These are phyloP conservation scores for Emydocephalus ijimae DNA, from an alignment of 2,113 vertebrate genomes.

Conservation along the genomic window DNA sequence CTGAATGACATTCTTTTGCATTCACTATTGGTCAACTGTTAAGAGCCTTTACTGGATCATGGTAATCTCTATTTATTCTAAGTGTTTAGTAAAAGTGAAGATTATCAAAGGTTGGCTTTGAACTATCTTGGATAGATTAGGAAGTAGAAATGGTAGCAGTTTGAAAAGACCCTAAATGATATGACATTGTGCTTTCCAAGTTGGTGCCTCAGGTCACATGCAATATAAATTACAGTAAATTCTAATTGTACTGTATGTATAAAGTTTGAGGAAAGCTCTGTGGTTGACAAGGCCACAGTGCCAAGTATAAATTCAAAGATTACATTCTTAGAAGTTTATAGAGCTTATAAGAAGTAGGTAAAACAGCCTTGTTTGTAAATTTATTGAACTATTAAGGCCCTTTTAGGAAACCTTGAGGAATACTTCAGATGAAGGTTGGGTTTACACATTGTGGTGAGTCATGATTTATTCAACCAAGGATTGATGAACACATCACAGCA, in stretches of 20 bases:
- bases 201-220: background rate
- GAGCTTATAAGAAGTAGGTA: background rate
- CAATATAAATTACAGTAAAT: background rate
- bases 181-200: background rate
- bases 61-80: background rate
- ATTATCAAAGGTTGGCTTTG: background rate
- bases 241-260: background rate
- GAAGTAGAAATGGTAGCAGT: background rate
- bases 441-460: background rate
- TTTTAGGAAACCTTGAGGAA: background rate
- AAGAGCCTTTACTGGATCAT: background rate
- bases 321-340: background rate
- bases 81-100: background rate
- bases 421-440: background rate
- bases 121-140: background rate
- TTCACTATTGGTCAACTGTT: background rate
- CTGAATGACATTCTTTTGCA: background rate
- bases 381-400: background rate
- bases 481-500: background rate
- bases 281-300: background rate
- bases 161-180: background rate
- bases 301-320: slow-evolving; percentile 12
- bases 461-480: background rate
- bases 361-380: slow-evolving; percentile 12
- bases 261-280: background rate